Conservation (phyloP, 2,888 invertebrate genomes). For the Volucella inanis region DNA sequence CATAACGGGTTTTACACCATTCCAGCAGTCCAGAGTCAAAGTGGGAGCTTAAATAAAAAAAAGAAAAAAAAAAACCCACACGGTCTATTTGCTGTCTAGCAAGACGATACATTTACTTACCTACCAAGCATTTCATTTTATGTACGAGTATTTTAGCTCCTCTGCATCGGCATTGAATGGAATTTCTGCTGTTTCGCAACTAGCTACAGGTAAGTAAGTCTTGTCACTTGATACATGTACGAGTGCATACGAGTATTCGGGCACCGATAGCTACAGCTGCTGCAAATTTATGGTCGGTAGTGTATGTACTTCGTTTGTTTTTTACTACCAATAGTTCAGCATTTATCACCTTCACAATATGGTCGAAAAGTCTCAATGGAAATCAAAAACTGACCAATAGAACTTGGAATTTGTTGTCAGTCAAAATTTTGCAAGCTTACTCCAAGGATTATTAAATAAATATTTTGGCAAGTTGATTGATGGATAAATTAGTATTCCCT, state of each 20-base stretch:
- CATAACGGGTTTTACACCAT: conserved; percentile 56
- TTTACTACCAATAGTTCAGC: too few relatives aligned
- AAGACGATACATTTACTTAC: conserved; percentile 50
- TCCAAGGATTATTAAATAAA: too few relatives aligned
- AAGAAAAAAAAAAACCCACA: conserved; percentile 49
- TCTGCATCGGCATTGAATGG: conserved; percentile 71
- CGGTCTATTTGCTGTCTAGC: conserved; percentile 72
- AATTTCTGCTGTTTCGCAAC: conserved; percentile 70
- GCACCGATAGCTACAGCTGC: conserved; percentile 37
- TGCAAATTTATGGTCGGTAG: conserved; percentile 32
- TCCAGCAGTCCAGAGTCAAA: conserved; percentile 27
- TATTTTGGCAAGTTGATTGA: too few relatives aligned
- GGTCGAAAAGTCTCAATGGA: too few relatives aligned
- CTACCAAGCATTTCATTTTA: conserved; percentile 9
- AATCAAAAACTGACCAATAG: too few relatives aligned
- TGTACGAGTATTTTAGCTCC: conserved; percentile 46
- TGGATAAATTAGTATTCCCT: too few relatives aligned
- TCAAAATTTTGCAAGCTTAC: too few relatives aligned
- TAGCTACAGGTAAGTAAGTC: conserved; percentile 38
- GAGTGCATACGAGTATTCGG: conserved; percentile 19
- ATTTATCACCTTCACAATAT: too few relatives aligned
- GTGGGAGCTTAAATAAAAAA: conserved; percentile 23
- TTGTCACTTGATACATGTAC: conserved; percentile 60
- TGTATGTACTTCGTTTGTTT: neutral
- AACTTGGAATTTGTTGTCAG: too few relatives aligned